Conservation (phyloP, 2,113 vertebrate species). For the Sprattus sprattus region DNA sequence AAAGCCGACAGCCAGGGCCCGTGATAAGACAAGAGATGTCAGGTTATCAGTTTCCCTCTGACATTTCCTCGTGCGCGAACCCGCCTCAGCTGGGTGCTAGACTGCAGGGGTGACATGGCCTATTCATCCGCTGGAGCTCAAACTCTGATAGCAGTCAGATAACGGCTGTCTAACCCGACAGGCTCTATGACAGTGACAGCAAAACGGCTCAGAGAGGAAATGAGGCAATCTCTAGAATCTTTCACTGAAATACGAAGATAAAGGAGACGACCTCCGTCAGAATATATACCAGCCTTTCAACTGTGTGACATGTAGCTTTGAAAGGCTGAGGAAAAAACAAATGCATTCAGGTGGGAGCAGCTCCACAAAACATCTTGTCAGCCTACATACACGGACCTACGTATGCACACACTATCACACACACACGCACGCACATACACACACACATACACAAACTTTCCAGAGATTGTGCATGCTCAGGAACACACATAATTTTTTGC, state of each 20-base stretch:
- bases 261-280: not conserved
- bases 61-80: not conserved
- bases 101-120: not conserved
- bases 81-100: not conserved
- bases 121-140: not conserved
- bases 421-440: not conserved
- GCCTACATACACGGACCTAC: not conserved
- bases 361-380: not conserved
- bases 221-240: not conserved
- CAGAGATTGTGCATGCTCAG: conserved; percentile 20
- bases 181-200: not conserved
- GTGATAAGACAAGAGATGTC: not conserved
- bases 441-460: conserved; percentile 22
- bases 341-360: not conserved
- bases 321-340: not conserved
- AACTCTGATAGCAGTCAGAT: not conserved
- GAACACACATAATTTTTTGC: conserved; percentile 30
- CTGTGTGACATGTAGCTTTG: not conserved
- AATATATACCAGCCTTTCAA: not conserved
- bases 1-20: not conserved
- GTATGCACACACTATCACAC: conserved; percentile 11
- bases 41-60: conserved; percentile 7
- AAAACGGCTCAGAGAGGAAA: not conserved
- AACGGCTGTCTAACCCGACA: not conserved
- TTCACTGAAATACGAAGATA: not conserved